These are phyloP conservation scores for Polydrusus pterygomalis DNA, from an alignment of 2,888 invertebrate species.

Conservation along the genomic window DNA sequence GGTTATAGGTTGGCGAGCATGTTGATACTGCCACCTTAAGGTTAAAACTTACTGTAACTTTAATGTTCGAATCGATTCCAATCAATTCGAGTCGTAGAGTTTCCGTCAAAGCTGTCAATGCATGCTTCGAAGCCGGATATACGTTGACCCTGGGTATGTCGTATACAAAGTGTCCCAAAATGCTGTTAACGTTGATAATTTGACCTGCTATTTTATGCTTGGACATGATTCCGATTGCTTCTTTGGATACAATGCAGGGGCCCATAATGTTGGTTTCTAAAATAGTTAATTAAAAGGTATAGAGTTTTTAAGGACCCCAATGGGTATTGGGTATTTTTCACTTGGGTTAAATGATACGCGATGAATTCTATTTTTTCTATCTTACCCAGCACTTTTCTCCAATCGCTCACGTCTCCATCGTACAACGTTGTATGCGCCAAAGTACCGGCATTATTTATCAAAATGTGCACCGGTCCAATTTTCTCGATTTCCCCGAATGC, in stretches of 20 bases:
- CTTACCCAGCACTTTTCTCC: constrained; percentile 60
- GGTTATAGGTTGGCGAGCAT: no score
- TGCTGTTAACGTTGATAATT: constrained; percentile 65
- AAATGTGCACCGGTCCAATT: constrained; percentile 67
- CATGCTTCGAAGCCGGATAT: constrained; percentile 57
- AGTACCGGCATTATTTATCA: constrained; percentile 70
- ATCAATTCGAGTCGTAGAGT: constrained; percentile 54
- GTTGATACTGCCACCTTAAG: no score
- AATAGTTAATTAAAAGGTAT: no score
- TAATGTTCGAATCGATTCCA: constrained; percentile 52
- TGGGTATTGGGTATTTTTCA: no score
- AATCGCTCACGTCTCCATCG: constrained; percentile 60
- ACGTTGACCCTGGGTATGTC: constrained; percentile 56
- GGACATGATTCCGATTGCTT: constrained; percentile 63
- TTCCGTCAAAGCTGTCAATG: constrained; percentile 56
- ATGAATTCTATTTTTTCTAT: constrained; percentile 16
- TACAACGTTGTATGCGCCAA: constrained; percentile 56
- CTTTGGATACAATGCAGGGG: constrained; percentile 61
- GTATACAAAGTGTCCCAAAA: constrained; percentile 62
- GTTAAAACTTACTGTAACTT: constrained; percentile 55
- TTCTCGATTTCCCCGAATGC: constrained; percentile 66
- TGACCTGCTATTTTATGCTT: constrained; percentile 63
- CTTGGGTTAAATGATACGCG: no score
- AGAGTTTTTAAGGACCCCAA: no score
- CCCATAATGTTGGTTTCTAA: constrained; percentile 59